Evolutionary conservation across 2,888 invertebrate genomes (phyloP).

Genomic region (Desoria tigrina): DNA sequence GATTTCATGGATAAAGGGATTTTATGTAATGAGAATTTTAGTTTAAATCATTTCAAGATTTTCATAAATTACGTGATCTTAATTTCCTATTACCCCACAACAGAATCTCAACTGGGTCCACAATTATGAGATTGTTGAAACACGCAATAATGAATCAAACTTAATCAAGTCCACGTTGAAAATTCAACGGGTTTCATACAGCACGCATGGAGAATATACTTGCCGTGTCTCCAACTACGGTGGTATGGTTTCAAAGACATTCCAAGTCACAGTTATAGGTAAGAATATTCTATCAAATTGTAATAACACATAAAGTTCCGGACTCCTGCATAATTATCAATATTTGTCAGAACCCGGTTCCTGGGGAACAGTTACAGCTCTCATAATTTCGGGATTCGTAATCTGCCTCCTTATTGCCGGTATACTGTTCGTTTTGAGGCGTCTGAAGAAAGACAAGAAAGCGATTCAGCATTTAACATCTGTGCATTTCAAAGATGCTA

Average conservation of each 20-base stretch:
- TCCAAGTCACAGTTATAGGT: conserved; percentile 35
- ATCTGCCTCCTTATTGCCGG: conserved; percentile 19
- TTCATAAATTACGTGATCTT: conserved; percentile 1
- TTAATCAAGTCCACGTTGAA: conserved; percentile 2
- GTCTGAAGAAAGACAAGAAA: conserved; percentile 25
- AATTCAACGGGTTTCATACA: conserved; percentile 32
- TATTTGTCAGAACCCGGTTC: conserved; percentile 25
- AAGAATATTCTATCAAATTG: conserved; percentile 10
- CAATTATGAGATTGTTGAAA: conserved; percentile 2
- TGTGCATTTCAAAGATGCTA: conserved; percentile 32
- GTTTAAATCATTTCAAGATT: background rate
- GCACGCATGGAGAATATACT: conserved; percentile 39
- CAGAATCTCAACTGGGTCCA: background rate
- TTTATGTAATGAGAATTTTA: too few species aligned
- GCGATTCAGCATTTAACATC: conserved; percentile 31
- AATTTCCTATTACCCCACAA: too few species aligned
- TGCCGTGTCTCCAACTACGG: conserved; percentile 37
- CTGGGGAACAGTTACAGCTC: conserved; percentile 13
- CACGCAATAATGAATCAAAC: background rate
- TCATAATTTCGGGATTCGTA: conserved; percentile 16
- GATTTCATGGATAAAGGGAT: conserved; percentile 33
- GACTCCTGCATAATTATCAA: background rate
- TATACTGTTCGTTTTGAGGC: conserved; percentile 20
- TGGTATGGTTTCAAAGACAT: conserved; percentile 23
- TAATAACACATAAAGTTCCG: background rate